Evolutionary conservation across 1,140 invertebrate species (phyloP).

Genomic region (Zaprionus gabonicus): DNA sequence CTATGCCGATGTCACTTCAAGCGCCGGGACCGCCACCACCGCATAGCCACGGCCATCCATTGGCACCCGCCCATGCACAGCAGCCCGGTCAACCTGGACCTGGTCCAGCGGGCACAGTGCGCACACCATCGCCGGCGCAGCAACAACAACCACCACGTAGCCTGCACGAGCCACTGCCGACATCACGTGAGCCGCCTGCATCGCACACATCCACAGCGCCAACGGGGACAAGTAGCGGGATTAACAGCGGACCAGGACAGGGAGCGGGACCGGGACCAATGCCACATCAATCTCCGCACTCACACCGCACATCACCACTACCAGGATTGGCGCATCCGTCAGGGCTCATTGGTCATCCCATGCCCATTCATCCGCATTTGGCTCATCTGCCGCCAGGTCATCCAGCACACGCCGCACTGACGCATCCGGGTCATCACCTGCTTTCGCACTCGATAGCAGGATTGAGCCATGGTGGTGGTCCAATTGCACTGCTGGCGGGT

Average conservation of each 20-base stretch:
- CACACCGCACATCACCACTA: constrained; percentile 78
- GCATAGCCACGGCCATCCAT: constrained; percentile 57
- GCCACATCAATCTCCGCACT: constrained; percentile 73
- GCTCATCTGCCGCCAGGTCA: constrained; percentile 78
- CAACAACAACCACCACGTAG: constrained; percentile 66
- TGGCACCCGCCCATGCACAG: constrained; percentile 75
- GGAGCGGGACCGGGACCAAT: constrained; percentile 44
- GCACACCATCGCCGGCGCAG: constrained; percentile 80
- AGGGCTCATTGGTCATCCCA: constrained; percentile 75
- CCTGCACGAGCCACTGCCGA: constrained; percentile 72
- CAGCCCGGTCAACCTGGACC: constrained; percentile 77
- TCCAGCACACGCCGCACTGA: constrained; percentile 77
- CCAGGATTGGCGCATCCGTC: constrained; percentile 71
- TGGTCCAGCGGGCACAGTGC: constrained; percentile 83
- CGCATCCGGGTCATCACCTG: constrained; percentile 77
- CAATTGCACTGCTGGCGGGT: constrained; percentile 72
- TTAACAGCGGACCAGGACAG: constrained; percentile 26
- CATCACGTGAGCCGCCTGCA: constrained; percentile 54
- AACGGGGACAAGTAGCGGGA: constrained; percentile 32
- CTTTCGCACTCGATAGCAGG: constrained; percentile 77
- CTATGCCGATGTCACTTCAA: constrained; percentile 75
- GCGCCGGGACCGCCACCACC: constrained; percentile 65
- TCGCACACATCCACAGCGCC: constrained; percentile 69
- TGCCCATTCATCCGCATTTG: constrained; percentile 82
- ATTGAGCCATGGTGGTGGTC: constrained; percentile 74